Percentiles rank a stretch among this genome's conserved stretches.
These are phyloP conservation scores for Peromyscus attwateri DNA, from an alignment of 2,797 vertebrate genomes.

Conservation along the genomic window DNA sequence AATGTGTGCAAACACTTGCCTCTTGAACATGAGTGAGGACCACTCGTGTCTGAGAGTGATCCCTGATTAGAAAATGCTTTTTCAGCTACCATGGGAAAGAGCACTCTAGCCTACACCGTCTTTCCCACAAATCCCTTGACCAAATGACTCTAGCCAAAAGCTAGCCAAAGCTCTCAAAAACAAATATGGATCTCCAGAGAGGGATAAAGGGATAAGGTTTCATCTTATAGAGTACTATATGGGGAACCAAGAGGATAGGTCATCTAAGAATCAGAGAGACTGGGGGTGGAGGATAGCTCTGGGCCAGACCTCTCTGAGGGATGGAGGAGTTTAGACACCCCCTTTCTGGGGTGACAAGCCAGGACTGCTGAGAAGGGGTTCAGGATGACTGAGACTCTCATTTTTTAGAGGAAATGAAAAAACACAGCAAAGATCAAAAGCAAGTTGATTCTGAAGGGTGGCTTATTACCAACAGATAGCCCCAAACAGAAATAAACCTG, in stretches of 20 bases:
- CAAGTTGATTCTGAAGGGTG: background rate
- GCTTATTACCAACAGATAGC: background rate
- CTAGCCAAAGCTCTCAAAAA: constrained; percentile 8
- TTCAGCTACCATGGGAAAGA: background rate
- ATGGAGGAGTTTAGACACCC: background rate
- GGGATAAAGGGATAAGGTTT: background rate
- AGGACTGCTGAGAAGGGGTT: background rate
- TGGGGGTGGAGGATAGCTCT: background rate
- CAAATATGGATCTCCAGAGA: background rate
- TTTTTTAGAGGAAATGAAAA: background rate
- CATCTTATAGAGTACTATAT: background rate
- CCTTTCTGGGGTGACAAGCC: background rate
- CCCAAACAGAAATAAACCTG: background rate
- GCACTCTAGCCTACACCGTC: background rate
- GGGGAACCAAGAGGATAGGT: background rate
- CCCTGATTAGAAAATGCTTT: background rate
- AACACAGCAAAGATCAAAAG: background rate
- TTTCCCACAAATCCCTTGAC: background rate
- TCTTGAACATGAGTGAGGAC: rapidly evolving
- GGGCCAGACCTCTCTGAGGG: background rate
- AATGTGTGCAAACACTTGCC: background rate
- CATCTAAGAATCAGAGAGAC: background rate
- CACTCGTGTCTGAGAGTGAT: background rate
- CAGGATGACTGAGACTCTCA: background rate
- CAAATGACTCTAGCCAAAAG: constrained; percentile 26